Percentiles rank a stretch among this genome's conserved stretches.
Evolutionary conservation across 1,140 invertebrate genomes (phyloP).

Genomic region (Drosophila tsacasi): DNA sequence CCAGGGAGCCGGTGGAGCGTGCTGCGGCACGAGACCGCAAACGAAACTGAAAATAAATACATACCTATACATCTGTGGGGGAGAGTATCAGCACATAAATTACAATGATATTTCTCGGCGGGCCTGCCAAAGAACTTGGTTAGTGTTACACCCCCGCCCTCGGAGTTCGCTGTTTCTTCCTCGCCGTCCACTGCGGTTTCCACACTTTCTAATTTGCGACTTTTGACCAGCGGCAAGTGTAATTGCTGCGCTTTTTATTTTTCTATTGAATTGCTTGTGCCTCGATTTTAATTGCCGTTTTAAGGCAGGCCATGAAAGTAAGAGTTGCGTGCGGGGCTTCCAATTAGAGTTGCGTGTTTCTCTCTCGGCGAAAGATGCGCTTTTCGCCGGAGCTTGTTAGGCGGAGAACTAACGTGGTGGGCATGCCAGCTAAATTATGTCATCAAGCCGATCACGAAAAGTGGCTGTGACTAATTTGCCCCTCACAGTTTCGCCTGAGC

Average conservation of each 20-base stretch:
- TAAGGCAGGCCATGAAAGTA: constrained; percentile 64
- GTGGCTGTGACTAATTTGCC: constrained; percentile 18
- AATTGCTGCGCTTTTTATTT: constrained; percentile 51
- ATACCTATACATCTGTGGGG: constrained; percentile 12
- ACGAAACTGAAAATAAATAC: constrained; percentile 53
- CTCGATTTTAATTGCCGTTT: constrained; percentile 60
- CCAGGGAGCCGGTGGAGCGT: constrained; percentile 52
- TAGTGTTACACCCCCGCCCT: constrained; percentile 28
- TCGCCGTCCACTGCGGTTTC: constrained; percentile 28
- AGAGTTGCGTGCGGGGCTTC: constrained; percentile 56
- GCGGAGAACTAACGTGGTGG: not conserved
- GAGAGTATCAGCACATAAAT: constrained; percentile 25
- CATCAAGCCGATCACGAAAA: constrained; percentile 23
- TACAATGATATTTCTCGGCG: constrained; percentile 49
- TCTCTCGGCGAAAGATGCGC: constrained; percentile 6
- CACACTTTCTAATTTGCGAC: constrained; percentile 73
- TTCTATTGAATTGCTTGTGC: constrained; percentile 37
- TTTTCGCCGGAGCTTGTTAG: constrained; percentile 2
- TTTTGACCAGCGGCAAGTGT: constrained; percentile 33
- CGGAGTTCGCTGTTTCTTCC: constrained; percentile 4
- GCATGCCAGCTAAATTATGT: constrained; percentile 32
- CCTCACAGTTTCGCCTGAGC: constrained; percentile 17
- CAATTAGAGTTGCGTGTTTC: constrained; percentile 59
- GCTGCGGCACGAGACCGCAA: constrained; percentile 44
- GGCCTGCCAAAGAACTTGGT: constrained; percentile 43